These are phyloP conservation scores for Dolichomitus sp. DNA, from an alignment of 2,888 invertebrate genomes.

Conservation along the genomic window DNA sequence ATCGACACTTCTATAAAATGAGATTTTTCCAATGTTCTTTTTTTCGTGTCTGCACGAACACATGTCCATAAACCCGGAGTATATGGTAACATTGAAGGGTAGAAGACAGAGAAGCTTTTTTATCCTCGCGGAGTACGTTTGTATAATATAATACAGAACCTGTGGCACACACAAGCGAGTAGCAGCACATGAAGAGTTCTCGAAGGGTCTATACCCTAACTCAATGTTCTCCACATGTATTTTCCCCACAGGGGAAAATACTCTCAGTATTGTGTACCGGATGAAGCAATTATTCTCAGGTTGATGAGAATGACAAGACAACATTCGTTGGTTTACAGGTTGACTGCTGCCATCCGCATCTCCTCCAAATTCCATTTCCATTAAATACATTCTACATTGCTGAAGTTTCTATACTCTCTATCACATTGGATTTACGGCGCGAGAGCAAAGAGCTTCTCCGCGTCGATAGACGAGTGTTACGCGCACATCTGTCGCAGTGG, in stretches of 20 bases:
- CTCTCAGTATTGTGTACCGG: not conserved
- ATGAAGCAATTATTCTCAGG: constrained; percentile 44
- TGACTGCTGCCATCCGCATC: not conserved
- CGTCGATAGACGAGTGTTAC: constrained; percentile 21
- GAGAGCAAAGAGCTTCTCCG: constrained; percentile 34
- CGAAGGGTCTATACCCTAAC: constrained; percentile 49
- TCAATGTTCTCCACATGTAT: constrained; percentile 38
- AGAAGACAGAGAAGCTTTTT: constrained; percentile 33
- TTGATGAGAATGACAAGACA: not conserved
- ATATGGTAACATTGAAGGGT: not conserved
- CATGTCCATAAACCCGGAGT: not conserved
- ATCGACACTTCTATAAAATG: too few relatives aligned
- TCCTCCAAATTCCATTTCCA: constrained; percentile 9
- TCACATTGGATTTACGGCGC: not conserved
- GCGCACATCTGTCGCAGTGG: constrained; percentile 30
- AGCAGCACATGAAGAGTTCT: constrained; percentile 17
- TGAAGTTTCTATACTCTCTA: not conserved
- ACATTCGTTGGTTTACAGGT: not conserved
- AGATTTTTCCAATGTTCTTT: too few relatives aligned
- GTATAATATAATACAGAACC: constrained; percentile 27
- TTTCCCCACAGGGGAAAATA: not conserved
- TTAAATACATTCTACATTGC: not conserved
- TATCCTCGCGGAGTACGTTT: constrained; percentile 1
- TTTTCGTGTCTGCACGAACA: not conserved
- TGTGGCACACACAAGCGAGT: constrained; percentile 35